phyloP scores from a whole-genome alignment of 2,113 vertebrate species.

The Sander lucioperca region DNA sequence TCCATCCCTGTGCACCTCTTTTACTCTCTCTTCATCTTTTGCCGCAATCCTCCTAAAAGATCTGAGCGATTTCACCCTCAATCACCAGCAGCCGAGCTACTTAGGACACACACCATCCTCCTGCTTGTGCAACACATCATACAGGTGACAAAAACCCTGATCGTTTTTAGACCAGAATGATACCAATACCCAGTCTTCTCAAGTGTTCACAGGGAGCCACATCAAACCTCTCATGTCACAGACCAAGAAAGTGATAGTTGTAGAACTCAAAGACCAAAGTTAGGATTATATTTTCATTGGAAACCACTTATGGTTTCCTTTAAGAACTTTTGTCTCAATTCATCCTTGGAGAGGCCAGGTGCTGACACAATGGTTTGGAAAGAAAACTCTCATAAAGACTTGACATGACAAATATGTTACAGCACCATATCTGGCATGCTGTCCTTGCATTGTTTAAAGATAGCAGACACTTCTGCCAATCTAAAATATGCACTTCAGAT shows the following conservation, averaged over 20 bases:
- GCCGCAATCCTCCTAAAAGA: constrained; percentile 67
- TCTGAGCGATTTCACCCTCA: constrained; percentile 74
- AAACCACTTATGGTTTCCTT: constrained; percentile 34
- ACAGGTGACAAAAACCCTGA: constrained; percentile 40
- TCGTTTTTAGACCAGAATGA: constrained; percentile 18
- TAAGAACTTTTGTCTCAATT: constrained; percentile 31
- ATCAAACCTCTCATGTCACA: constrained; percentile 48
- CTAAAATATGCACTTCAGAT: neutral
- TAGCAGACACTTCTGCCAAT: neutral
- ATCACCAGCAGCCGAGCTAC: constrained; percentile 61
- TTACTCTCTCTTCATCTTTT: constrained; percentile 64
- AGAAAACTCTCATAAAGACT: constrained; percentile 17
- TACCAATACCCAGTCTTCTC: constrained; percentile 20
- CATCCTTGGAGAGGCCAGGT: constrained; percentile 28
- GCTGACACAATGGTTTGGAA: constrained; percentile 36
- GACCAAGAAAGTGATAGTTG: constrained; percentile 23
- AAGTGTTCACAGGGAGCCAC: constrained; percentile 48
- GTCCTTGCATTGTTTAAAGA: constrained; percentile 34
- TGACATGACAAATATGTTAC: constrained; percentile 15
- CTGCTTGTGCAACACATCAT: constrained; percentile 41
- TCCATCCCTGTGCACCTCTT: constrained; percentile 54
- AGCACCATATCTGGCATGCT: constrained; percentile 5
- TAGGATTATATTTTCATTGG: constrained; percentile 26
- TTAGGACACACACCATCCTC: constrained; percentile 57
- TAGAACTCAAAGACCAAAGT: constrained; percentile 41